Evolutionary conservation across 2,888 invertebrate genomes (phyloP).

Genomic region (Agrotis exclamationis): DNA sequence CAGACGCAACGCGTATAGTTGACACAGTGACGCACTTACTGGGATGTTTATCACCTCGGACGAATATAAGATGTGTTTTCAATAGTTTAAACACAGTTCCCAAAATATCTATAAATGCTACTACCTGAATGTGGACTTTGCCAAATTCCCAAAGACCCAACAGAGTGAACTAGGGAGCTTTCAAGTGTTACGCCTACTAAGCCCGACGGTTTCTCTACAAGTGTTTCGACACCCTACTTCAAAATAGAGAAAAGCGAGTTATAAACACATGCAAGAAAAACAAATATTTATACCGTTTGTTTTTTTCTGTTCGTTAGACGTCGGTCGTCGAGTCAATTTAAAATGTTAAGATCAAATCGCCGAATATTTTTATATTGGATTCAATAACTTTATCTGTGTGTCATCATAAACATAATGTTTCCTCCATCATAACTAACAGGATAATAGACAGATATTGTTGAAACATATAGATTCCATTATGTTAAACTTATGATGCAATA

Average conservation of each 20-base stretch:
- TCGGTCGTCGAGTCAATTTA: slow-evolving; percentile 21
- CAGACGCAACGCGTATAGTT: slow-evolving; percentile 1
- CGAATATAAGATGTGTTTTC: not conserved
- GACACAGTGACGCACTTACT: slow-evolving; percentile 16
- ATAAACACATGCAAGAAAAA: not conserved
- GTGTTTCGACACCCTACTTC: not conserved
- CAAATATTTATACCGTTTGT: not conserved
- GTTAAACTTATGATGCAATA: slow-evolving; percentile 10
- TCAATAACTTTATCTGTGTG: slow-evolving; percentile 38
- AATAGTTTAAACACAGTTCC: not conserved
- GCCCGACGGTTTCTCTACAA: not conserved
- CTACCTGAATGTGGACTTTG: not conserved
- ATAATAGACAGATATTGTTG: slow-evolving; percentile 24
- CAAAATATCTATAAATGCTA: not conserved
- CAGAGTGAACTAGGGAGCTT: not conserved
- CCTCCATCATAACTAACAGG: slow-evolving; percentile 25
- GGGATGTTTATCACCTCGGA: slow-evolving; percentile 9
- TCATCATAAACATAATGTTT: slow-evolving; percentile 30
- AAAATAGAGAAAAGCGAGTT: not conserved
- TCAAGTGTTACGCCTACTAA: too few species aligned
- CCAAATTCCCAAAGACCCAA: not conserved
- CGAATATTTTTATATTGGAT: slow-evolving; percentile 40
- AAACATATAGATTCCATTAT: slow-evolving; percentile 23
- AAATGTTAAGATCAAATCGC: slow-evolving; percentile 48
- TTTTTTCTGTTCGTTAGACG: not conserved